Conservation (phyloP, 2,113 vertebrate genomes). For the Pelusios castaneus region DNA sequence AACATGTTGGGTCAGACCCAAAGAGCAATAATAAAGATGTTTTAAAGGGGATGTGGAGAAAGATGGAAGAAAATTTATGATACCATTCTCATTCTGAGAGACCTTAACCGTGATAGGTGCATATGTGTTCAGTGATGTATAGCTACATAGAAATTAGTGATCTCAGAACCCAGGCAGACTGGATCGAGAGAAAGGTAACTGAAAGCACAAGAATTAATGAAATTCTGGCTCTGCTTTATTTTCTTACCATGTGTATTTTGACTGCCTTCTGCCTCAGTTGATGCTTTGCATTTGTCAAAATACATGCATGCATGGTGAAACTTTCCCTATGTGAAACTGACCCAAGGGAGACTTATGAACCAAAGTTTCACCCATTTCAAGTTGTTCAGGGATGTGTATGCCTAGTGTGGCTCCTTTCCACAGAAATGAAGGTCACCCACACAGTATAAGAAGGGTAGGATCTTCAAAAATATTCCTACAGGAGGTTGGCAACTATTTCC, state of each 20-base stretch:
- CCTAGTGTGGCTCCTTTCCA: neutral
- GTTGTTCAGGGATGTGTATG: neutral
- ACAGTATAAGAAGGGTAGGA: neutral
- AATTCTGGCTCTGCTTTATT: neutral
- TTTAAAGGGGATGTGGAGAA: neutral
- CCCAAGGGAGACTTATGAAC: neutral
- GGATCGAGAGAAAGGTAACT: neutral
- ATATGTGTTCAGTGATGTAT: neutral
- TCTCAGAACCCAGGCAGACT: neutral
- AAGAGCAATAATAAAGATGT: neutral
- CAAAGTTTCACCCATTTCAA: neutral
- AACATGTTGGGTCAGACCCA: neutral
- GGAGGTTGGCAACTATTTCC: neutral
- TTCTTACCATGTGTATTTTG: neutral
- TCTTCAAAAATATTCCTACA: neutral
- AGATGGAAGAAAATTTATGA: neutral
- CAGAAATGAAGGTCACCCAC: neutral
- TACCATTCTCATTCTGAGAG: neutral
- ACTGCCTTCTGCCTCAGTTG: neutral
- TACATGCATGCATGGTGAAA: neutral
- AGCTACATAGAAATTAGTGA: neutral
- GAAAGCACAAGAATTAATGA: neutral
- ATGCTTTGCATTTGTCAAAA: neutral
- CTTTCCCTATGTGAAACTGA: neutral
- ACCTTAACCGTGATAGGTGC: neutral